Percentiles rank a stretch among this genome's conserved stretches.
These are phyloP conservation scores for Anodontia alba DNA, from an alignment of 2,888 invertebrate species.

Conservation along the genomic window DNA sequence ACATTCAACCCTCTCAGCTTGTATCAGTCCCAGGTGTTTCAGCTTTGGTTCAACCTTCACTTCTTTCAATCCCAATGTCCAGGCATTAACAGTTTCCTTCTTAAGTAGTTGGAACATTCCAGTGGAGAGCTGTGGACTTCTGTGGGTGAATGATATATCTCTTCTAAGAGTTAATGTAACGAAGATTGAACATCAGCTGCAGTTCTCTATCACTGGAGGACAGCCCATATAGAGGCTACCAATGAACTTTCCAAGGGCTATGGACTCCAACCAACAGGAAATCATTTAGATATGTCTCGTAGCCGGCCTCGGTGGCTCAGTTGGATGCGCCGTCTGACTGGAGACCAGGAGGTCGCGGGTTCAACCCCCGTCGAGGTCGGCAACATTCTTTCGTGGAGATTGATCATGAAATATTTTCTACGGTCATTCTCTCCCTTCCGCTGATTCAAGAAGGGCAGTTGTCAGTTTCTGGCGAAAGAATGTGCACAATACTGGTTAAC, in stretches of 20 bases:
- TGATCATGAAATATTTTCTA: no score
- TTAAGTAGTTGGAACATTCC: not conserved
- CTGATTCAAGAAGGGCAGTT: no score
- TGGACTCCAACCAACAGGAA: not conserved
- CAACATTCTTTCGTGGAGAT: no score
- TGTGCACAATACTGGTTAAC: no score
- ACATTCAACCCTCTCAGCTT: not conserved
- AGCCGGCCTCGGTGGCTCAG: no score
- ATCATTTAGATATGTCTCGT: slow-evolving; percentile 14
- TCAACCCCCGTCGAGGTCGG: no score
- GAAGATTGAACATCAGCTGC: slow-evolving; percentile 2
- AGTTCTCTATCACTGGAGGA: not conserved
- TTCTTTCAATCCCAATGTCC: not conserved
- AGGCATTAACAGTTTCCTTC: not conserved
- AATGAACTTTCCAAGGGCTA: not conserved
- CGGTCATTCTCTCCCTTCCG: no score
- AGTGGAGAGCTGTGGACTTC: not conserved
- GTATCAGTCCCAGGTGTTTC: slow-evolving; percentile 18
- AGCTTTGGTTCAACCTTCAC: not conserved
- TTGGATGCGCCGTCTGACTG: no score
- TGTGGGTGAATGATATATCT: slow-evolving; percentile 16
- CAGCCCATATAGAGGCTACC: slow-evolving; percentile 9
- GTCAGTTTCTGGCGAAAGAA: no score
- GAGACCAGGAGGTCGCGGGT: no score
- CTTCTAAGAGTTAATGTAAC: not conserved